Evolutionary conservation across 2,113 vertebrate genomes (phyloP).

Genomic region (Mormoops blainvillei): DNA sequence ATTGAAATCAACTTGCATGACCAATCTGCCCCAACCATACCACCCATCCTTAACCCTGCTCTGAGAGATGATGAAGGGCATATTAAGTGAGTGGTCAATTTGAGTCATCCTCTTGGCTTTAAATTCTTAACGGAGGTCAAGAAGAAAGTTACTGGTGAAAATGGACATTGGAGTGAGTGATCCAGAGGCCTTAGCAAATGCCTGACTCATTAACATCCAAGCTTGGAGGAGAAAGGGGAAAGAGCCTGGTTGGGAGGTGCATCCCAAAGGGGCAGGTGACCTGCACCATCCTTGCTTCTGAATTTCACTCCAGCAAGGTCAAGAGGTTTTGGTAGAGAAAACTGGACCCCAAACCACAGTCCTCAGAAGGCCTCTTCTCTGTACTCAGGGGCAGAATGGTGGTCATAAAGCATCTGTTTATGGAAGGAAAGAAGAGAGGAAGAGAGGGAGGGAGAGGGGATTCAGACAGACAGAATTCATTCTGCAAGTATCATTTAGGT

Average conservation of each 20-base stretch:
- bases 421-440: rapidly evolving
- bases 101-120: slow-evolving; percentile 32
- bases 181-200: background rate
- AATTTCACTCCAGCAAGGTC: background rate
- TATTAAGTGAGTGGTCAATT: background rate
- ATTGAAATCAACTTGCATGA: slow-evolving; percentile 16
- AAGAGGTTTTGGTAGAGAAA: background rate
- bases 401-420: background rate
- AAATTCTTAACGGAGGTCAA: slow-evolving; percentile 55
- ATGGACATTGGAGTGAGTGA: background rate
- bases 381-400: background rate
- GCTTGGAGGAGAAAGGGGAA: background rate
- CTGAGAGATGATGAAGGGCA: background rate
- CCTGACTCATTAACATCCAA: background rate
- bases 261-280: background rate
- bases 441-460: background rate
- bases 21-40: background rate
- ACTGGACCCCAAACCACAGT: background rate
- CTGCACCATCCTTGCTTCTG: background rate
- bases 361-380: background rate
- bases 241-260: background rate
- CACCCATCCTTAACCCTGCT: background rate
- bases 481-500: background rate
- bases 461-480: background rate
- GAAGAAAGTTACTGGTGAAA: slow-evolving; percentile 54